Percentiles rank a stretch among this genome's conserved stretches.
These are phyloP conservation scores for Scomber colias DNA, from an alignment of 2,113 vertebrate species.

Conservation along the genomic window DNA sequence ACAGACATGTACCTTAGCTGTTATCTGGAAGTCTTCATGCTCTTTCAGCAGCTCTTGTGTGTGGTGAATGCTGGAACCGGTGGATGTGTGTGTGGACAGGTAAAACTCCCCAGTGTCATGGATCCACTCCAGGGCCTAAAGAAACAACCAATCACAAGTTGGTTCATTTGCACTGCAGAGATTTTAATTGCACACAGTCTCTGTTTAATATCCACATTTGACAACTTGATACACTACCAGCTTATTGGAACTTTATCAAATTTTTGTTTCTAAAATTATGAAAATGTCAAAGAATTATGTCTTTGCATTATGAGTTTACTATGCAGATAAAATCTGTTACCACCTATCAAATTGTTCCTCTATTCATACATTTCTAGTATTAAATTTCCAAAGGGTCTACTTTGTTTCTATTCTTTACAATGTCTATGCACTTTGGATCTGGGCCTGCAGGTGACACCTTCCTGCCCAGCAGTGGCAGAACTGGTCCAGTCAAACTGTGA, in stretches of 20 bases:
- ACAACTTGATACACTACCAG: neutral
- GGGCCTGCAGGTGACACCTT: slow-evolving; percentile 19
- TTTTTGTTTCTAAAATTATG: neutral
- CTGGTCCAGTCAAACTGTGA: slow-evolving; percentile 64
- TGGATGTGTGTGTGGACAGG: slow-evolving; percentile 97
- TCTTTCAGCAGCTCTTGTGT: slow-evolving; percentile 97
- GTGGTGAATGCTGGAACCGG: slow-evolving; percentile 97
- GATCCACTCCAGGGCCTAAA: slow-evolving; percentile 97
- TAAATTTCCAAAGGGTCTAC: neutral
- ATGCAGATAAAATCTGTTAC: neutral
- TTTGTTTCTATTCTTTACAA: neutral
- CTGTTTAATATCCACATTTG: neutral
- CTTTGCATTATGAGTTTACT: neutral
- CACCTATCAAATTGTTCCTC: neutral
- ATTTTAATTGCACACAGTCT: slow-evolving; percentile 18
- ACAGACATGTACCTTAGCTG: slow-evolving; percentile 89
- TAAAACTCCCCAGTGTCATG: slow-evolving; percentile 99
- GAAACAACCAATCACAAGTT: slow-evolving; percentile 48
- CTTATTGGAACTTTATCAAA: too few species aligned
- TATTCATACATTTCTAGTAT: neutral
- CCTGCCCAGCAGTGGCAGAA: slow-evolving; percentile 41
- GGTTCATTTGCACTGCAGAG: slow-evolving; percentile 17
- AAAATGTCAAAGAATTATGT: neutral
- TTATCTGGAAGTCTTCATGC: slow-evolving; percentile 99
- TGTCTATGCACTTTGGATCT: slow-evolving; percentile 24